These are phyloP conservation scores for Bemisia tabaci DNA, from an alignment of 1,140 invertebrate genomes.

Conservation along the genomic window DNA sequence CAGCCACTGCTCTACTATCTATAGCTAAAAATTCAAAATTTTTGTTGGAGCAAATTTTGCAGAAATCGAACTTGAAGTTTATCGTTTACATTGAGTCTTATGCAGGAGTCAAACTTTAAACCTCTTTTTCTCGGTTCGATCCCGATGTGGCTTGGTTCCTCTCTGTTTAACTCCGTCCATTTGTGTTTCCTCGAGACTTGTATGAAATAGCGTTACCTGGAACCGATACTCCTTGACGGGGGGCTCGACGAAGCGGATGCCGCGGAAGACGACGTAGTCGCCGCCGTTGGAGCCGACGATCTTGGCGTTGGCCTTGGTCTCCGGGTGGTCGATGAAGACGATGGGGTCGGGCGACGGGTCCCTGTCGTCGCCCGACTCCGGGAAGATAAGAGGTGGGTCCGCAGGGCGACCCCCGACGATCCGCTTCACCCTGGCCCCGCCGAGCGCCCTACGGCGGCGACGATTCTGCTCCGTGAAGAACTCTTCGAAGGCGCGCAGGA, in stretches of 20 bases:
- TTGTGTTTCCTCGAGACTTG: too few relatives aligned
- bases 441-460: not conserved
- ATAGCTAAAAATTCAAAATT: too few relatives aligned
- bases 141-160: too few relatives aligned
- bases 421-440: constrained; percentile 9
- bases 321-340: constrained; percentile 4
- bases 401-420: constrained; percentile 20
- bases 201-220: too few relatives aligned
- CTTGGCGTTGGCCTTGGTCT: constrained; percentile 14
- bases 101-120: too few relatives aligned
- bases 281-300: constrained; percentile 17
- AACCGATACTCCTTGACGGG: constrained; percentile 50
- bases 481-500: not conserved
- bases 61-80: too few relatives aligned
- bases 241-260: constrained; percentile 55
- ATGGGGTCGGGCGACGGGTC: not conserved
- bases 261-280: constrained; percentile 38
- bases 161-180: too few relatives aligned
- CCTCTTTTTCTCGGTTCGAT: too few relatives aligned
- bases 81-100: too few relatives aligned
- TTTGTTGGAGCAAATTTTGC: too few relatives aligned
- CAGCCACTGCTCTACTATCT: too few relatives aligned
- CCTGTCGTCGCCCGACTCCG: not conserved
- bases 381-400: constrained; percentile 6
- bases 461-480: not conserved